Base-by-base conservation (phyloP, 2,888 invertebrate species). In the Onthophagus sagittarius region DNA sequence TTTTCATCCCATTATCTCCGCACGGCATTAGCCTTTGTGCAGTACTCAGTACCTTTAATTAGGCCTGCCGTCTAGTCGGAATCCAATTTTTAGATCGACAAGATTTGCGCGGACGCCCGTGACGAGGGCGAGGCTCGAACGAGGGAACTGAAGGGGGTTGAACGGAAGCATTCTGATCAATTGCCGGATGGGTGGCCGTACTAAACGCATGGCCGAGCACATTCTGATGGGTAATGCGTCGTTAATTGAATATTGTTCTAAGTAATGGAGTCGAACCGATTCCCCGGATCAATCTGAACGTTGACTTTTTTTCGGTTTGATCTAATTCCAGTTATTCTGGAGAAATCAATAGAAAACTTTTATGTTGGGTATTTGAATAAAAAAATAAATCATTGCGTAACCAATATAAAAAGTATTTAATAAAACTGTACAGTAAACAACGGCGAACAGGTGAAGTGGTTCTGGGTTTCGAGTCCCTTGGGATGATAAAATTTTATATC, bases 11-110 rank as follows among this genome's bases (percentile, higher is more conserved):
- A 67, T 67, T 67, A 67, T 67, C 67, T 32, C 67, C 31, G 23
- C 15, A 32, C 67, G 15, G 67, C 31, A 67, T 67, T 67, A 67
- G 67, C 31, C 67, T 67, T 67, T 67, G 67, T 67, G 67, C 67
- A 32, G 13, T 15, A 32, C 67, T 23, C 67, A 67, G 67, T 23
- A n/a, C 23, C 67, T 67, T 67, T 67, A 67, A 67, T 67, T 67
- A 67, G 67, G 67, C 31, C 67, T 32, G n/a, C 67, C 9, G 67
- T 31, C 67, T 67, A 67, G 67, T 23, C 67, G n/a, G 23, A 67
- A 67, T 67, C 31, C 67, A 67, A 67, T 67, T 67, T 31, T 67
- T 67, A 31, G 9, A 23, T 15, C 67, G 23, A 67, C 23, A 67
- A 67, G 32, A 67, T 67, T 67, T 67, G 67, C 67, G 32, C 67